Base-by-base conservation (phyloP, 2,113 vertebrate species). In the Orthochromis indermauri region DNA sequence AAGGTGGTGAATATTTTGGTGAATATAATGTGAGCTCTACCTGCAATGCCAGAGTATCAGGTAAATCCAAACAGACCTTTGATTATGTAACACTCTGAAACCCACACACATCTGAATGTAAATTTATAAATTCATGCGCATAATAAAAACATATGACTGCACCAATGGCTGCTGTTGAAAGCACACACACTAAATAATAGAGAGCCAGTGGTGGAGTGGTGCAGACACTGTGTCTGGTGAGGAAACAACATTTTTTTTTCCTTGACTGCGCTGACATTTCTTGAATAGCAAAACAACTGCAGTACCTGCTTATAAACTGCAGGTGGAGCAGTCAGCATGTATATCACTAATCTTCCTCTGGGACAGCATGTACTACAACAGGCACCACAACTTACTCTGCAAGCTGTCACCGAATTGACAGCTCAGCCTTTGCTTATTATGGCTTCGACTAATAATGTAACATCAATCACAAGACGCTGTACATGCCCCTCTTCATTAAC, bases 291-390 rank as follows among this genome's bases (percentile, higher is more conserved):
- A 49, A 94, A 95, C 89, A 94, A 88, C 17, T 91, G 94, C 91
- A 94, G 86, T 7, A 68, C 47, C 54, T 6, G 4, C 10, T 47
- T 0, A 55, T 14, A 31, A 13, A 87, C 95, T 85, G 90, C 91
- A 94, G 94, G 88, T 86, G 95, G 95, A 71, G 93, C 88, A 91
- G 63, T 94, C 86, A 61, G 6, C 92, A 57, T 90, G 78, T 61
- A 54, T 2, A 89, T 80, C 28, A 1, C 12, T 40, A 19, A 10
- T 6, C 42, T 28, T 16, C 82, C 51, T 86, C 40, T 53, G 85
- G 76, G 78, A 86, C 49, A 86, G 55, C 78, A 49, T 45, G 86
- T 57, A 57, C 82, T 31, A 79, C 86, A 90, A 84, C 54, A 81
- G 63, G 10, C 80, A 63, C 45, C 40, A 55, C 42, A 85, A 90